phyloP scores from a whole-genome alignment of 2,888 invertebrate species.

The Spicauda simplicius region DNA sequence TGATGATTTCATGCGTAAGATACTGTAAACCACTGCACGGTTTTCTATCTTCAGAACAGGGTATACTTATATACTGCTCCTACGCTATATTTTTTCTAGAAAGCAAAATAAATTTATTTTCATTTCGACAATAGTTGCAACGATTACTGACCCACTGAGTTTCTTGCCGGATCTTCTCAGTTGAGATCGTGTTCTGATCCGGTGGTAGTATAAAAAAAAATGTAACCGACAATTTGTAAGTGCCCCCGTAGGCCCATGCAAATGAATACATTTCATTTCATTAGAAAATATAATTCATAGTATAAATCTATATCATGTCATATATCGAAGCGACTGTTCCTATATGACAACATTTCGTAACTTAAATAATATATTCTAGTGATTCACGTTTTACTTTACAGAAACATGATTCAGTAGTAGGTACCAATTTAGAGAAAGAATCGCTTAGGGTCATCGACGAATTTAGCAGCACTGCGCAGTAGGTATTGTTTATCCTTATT shows the following conservation, averaged over 20 bases:
- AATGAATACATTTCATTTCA: too few relatives aligned
- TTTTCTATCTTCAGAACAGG: neutral
- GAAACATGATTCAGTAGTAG: conserved; percentile 44
- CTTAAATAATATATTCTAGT: neutral
- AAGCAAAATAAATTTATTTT: too few relatives aligned
- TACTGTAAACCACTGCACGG: neutral
- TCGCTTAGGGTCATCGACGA: conserved; percentile 45
- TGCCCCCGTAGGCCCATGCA: too few relatives aligned
- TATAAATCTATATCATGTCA: too few relatives aligned
- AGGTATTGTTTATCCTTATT: conserved; percentile 26
- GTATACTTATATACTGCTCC: neutral
- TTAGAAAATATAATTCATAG: too few relatives aligned
- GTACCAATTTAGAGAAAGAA: conserved; percentile 47
- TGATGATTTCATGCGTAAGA: conserved; percentile 8
- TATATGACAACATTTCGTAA: conserved; percentile 4
- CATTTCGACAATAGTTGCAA: too few relatives aligned
- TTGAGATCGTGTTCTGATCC: too few relatives aligned
- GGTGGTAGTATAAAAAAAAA: too few relatives aligned
- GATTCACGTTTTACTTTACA: conserved; percentile 13
- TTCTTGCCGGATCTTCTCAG: too few relatives aligned
- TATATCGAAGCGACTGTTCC: neutral
- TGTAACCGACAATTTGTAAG: too few relatives aligned
- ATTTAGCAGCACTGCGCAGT: conserved; percentile 41
- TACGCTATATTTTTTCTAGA: neutral
- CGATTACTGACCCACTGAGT: too few relatives aligned